Evolutionary conservation across 2,888 invertebrate genomes (phyloP).

Genomic region (Megaustenia siamemsis): DNA sequence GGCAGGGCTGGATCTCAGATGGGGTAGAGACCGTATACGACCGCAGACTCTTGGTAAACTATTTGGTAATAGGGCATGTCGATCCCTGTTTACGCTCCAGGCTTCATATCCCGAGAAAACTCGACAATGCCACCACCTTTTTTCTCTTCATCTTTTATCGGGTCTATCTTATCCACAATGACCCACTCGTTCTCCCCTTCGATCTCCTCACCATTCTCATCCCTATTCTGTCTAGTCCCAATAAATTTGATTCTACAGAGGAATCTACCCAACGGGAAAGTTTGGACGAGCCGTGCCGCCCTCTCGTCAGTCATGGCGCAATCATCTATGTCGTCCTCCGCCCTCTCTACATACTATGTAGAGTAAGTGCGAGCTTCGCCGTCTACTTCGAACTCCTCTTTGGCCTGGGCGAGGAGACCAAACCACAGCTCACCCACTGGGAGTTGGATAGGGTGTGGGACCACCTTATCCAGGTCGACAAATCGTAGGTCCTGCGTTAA

Average conservation of each 20-base stretch:
- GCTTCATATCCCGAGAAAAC: constrained; percentile 7
- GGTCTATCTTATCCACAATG: background rate
- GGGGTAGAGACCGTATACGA: constrained; percentile 20
- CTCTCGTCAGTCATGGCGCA: background rate
- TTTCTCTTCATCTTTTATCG: background rate
- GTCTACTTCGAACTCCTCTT: constrained; percentile 3
- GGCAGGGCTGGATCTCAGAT: constrained; percentile 13
- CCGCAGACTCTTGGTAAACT: background rate
- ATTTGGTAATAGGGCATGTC: background rate
- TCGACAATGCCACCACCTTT: constrained; percentile 1
- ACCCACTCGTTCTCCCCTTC: constrained; percentile 23
- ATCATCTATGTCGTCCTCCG: background rate
- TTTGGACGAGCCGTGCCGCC: constrained; percentile 18
- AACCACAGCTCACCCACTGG: background rate
- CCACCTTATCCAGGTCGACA: background rate
- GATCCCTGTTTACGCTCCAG: constrained; percentile 2
- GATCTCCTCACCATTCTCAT: too few relatives aligned
- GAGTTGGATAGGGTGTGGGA: background rate
- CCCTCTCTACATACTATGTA: background rate
- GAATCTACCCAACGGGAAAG: background rate
- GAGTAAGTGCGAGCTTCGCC: background rate
- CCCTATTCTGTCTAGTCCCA: too few relatives aligned
- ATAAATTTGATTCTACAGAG: background rate
- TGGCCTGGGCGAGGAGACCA: background rate
- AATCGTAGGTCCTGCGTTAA: background rate